Base-by-base conservation (phyloP, 2,113 vertebrate species). In the Rhynchopsitta pachyrhyncha region DNA sequence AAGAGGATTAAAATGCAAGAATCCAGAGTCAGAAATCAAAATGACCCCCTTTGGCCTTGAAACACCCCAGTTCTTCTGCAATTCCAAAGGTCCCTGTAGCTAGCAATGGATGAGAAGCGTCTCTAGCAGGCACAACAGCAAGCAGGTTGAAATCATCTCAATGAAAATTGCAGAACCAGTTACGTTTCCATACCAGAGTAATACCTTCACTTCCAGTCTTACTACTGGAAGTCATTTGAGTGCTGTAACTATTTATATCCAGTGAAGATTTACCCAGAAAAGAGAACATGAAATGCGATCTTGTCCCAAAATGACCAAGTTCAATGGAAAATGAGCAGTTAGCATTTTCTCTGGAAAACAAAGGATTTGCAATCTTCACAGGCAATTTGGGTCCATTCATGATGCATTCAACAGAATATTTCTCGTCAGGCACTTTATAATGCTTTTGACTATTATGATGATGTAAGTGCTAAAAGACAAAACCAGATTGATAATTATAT, bases 241-340 rank as follows among this genome's bases (percentile, higher is more conserved):
- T 84, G 84, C 20, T 89, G 62, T 33, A 63, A 66, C 57, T 95
- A 86, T 92, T 95, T 95, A 88, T 95, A 92, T 37, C 41, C 64
- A 73, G 53, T 70, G 62, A 94, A 73, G 76, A 67, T 82, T 97
- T 97, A 91, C 87, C 85, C 68, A 79, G 86, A 81, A 94, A 90
- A 94, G 63, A 88, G 73, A 84, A 94, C 42, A 33, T 62, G 66
- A 88, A 95, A 96, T 37, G 77, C 50, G 50, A 73, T 79, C 46
- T 33, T 79, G 17, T 59, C 62, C 84, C 46, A 79, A 9, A 90
- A 84, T n/a, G 22, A 22, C 29, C 28, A 19, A 70, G 62, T 73
- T 85, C 66, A 52, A 46, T 42, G 55, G 64, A 90, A 96, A 92
- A 68, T 1, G 5, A 92, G 57, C 60, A 84, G 22, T 4, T 49